Conservation (phyloP, 37 sponge, comb jelly and placozoan genomes). For the Diacarnus erythraeanus region DNA sequence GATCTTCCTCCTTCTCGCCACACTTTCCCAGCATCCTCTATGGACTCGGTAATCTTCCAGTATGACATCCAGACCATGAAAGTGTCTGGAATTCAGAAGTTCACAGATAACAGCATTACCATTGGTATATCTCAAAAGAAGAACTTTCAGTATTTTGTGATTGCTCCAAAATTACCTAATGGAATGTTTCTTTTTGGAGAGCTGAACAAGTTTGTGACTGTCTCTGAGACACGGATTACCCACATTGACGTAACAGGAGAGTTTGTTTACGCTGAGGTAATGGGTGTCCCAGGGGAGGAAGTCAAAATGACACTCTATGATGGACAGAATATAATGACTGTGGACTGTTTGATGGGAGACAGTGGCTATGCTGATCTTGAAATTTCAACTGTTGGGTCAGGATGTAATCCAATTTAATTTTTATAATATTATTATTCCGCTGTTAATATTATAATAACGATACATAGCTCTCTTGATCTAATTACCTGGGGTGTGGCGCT, state of each 20-base stretch:
- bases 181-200: constrained; percentile 75
- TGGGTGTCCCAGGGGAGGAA: constrained; percentile 56
- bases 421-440: too few relatives aligned
- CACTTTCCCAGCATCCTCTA: constrained; percentile 4
- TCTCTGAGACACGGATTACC: constrained; percentile 57
- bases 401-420: neutral
- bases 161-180: constrained; percentile 49
- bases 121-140: constrained; percentile 31
- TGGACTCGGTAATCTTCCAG: constrained; percentile 26
- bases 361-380: neutral
- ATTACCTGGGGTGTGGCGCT: too few relatives aligned
- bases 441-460: too few relatives aligned
- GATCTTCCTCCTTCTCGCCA: constrained; percentile 53
- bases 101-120: neutral
- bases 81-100: constrained; percentile 12
- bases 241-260: constrained; percentile 6
- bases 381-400: neutral
- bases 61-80: constrained; percentile 24
- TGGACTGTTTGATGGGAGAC: neutral
- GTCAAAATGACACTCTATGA: constrained; percentile 46
- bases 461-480: too few relatives aligned
- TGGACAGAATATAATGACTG: neutral
- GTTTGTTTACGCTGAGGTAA: neutral
- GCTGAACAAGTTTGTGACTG: constrained; percentile 50
- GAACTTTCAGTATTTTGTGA: constrained; percentile 54